A percentile compares a stretch with the other conserved stretches of the same genome.
phyloP scores from a whole-genome alignment of 2,113 vertebrate genomes.

The Centropus unirufus region DNA sequence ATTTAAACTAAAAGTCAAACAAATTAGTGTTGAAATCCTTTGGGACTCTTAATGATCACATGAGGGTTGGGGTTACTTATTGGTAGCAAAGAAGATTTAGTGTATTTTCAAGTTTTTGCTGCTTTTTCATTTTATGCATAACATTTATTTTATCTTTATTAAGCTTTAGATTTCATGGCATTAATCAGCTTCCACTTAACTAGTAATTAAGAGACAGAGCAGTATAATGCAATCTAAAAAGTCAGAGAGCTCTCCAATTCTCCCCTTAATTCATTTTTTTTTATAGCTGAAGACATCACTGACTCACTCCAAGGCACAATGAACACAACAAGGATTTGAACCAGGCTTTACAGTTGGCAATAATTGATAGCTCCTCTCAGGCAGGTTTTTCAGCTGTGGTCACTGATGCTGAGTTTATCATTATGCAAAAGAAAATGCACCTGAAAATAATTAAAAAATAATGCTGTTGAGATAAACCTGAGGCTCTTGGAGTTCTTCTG shows the following conservation, averaged over 20 bases:
- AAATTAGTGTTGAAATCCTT: conserved; percentile 56
- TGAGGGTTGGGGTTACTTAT: background rate
- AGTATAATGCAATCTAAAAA: background rate
- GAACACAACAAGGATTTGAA: background rate
- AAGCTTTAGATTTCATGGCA: conserved; percentile 12
- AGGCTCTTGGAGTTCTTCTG: background rate
- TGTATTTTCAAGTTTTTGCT: background rate
- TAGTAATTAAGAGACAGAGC: conserved; percentile 34
- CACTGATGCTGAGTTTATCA: fast-evolving
- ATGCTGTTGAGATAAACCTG: background rate
- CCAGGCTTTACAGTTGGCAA: background rate
- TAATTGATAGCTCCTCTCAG: background rate
- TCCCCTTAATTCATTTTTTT: background rate
- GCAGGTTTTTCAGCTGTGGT: background rate
- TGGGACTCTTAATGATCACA: conserved; percentile 28
- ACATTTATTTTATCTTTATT: conserved; percentile 13
- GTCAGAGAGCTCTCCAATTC: background rate
- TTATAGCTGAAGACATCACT: background rate
- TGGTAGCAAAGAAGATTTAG: background rate
- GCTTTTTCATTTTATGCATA: background rate
- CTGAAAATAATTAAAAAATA: background rate
- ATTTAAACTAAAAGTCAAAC: conserved; percentile 67
- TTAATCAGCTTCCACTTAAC: conserved; percentile 41
- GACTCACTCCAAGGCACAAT: background rate
- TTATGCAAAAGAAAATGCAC: background rate